Base-by-base conservation (phyloP, 2,888 invertebrate species). In the Caenorhabditis sp. region DNA sequence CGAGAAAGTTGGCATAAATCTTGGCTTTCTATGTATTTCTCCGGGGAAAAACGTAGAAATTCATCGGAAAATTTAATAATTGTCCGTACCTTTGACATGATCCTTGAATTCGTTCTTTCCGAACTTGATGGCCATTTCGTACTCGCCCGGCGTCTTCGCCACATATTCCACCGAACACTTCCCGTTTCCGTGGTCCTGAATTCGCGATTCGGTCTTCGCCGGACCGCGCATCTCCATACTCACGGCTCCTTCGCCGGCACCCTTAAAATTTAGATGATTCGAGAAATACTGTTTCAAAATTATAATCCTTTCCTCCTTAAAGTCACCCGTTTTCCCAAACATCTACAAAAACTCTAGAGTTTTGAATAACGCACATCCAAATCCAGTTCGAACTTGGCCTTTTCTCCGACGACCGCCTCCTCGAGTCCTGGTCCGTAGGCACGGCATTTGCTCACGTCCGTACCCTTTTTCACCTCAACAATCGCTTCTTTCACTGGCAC, bases 151-250 rank as follows among this genome's bases (percentile, higher is more conserved):
- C 4, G 95, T 95, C 0, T 95, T 95, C 52, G 98, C 97, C 62
- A 96, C 91, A 90, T 95, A 99, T 0, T 95, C 95, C 0, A 98
- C 97, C 0, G 95, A 93, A 89, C 94, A 94, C 0, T 97, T 97
- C 41, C 98, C 98, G 89, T 99, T 97, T 90, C 95, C 94, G 88
- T 94, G 94, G 89, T 95, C 95, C 76, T 48, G 27, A 15, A 82
- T 71, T 24, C 50, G 41, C 8, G 73, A 72, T 11, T 78, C 62
- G 2, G 96, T 96, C 90, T 97, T 97, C 91, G 95, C 95, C 2
- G 98, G 98, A 0, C 98, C 98, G 90, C 97, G 96, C 48, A 98
- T 94, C 0, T 96, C 96, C 82, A 98, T 95, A 55, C 96, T 95
- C 68, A 99, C 92, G 52, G 95, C 94, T 0, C 98, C 98, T 32